Evolutionary conservation across 2,113 vertebrate species (phyloP).

Genomic region (Capricornis sumatraensis): DNA sequence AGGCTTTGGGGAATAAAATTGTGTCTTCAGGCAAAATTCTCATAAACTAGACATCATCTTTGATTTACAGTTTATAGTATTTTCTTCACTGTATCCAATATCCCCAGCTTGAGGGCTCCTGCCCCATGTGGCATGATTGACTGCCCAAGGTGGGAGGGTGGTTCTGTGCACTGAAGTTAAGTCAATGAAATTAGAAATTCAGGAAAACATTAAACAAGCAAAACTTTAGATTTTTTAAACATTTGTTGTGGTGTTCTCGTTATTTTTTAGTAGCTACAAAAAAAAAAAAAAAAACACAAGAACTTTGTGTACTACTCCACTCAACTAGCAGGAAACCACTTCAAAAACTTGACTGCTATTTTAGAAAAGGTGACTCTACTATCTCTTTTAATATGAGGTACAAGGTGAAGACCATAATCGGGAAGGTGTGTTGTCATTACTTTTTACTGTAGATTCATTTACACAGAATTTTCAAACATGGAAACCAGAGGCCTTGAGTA

Average conservation of each 20-base stretch:
- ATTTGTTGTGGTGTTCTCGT: not conserved
- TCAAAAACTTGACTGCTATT: not conserved
- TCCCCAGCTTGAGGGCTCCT: conserved; percentile 72
- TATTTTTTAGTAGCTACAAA: not conserved
- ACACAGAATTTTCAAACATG: not conserved
- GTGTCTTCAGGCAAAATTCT: conserved; percentile 81
- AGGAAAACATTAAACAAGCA: conserved; percentile 44
- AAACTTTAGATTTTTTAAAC: not conserved
- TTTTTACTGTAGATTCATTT: not conserved
- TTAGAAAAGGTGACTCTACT: not conserved
- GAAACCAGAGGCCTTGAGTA: not conserved
- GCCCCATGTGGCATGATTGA: conserved; percentile 72
- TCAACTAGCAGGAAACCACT: not conserved
- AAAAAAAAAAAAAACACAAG: not conserved
- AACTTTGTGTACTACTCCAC: not conserved
- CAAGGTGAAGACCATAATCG: not conserved
- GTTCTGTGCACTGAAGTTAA: conserved; percentile 58
- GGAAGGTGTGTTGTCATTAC: too few relatives aligned
- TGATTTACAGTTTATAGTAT: conserved; percentile 82
- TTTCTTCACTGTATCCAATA: conserved; percentile 77
- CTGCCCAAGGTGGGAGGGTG: conserved; percentile 61
- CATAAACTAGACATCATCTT: conserved; percentile 83
- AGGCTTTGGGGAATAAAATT: conserved; percentile 83
- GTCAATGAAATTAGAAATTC: conserved; percentile 65
- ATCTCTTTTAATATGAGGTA: not conserved